phyloP scores from a whole-genome alignment of 2,113 vertebrate species.

The Maccullochella peelii region DNA sequence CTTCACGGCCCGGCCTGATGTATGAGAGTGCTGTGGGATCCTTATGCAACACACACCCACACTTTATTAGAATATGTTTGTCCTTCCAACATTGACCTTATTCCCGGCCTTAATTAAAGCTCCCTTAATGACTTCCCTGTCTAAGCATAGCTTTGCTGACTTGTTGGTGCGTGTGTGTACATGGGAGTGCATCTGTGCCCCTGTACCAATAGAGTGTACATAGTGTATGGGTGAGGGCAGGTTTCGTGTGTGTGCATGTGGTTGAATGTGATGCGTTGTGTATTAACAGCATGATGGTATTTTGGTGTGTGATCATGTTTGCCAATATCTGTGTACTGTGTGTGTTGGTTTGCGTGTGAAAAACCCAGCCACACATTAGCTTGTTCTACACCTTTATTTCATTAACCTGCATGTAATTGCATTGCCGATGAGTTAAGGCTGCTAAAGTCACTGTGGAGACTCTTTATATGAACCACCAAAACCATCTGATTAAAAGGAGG shows the following conservation, averaged over 20 bases:
- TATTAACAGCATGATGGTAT: slow-evolving; percentile 32
- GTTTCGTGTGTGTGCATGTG: slow-evolving; percentile 18
- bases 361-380: slow-evolving; percentile 34
- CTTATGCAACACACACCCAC: slow-evolving; percentile 63
- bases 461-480: slow-evolving; percentile 76
- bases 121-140: slow-evolving; percentile 82
- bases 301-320: slow-evolving; percentile 26
- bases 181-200: slow-evolving; percentile 12
- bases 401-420: slow-evolving; percentile 84
- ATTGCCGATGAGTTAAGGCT: slow-evolving; percentile 76
- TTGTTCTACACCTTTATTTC: slow-evolving; percentile 76
- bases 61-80: slow-evolving; percentile 85
- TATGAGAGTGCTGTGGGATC: slow-evolving; percentile 69
- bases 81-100: slow-evolving; percentile 85
- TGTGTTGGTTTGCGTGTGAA: slow-evolving; percentile 11
- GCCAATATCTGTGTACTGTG: neutral
- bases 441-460: slow-evolving; percentile 65
- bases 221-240: neutral
- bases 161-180: slow-evolving; percentile 50
- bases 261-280: slow-evolving; percentile 23
- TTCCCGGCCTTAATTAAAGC: slow-evolving; percentile 84
- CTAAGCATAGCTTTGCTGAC: slow-evolving; percentile 68
- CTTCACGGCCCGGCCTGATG: slow-evolving; percentile 63
- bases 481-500: slow-evolving; percentile 78
- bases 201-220: neutral